Base-by-base conservation (phyloP, 2,888 invertebrate genomes). In the Lysandra bellargus region DNA sequence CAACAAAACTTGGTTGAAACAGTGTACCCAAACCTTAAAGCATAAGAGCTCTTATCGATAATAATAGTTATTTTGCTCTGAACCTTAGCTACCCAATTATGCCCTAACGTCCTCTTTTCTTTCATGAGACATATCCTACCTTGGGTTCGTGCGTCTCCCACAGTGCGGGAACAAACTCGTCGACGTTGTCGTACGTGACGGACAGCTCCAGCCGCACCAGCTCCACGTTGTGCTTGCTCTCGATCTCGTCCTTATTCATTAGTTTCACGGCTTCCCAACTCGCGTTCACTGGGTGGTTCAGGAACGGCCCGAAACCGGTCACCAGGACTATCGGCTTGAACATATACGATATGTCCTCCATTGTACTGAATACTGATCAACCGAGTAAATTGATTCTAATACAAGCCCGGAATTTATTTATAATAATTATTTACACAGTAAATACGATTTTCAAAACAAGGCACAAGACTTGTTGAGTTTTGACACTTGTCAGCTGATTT, bases 231-330 rank as follows among this genome's bases (percentile, higher is more conserved):
- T 95, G 89, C 82, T 93, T 92, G 80, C 90, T 89, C 83, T 95
- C 95, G n/a, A 96, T 86, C 82, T 94, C 89, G 64, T 93, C 88
- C 82, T 95, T 93, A 78, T 95, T 93, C 84, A 97, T 92, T 79
- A 95, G 86, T 86, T 96, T 96, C 0, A 98, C 98, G 4, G 97
- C 96, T 87, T 97, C 96, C 98, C 98, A 98, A 87, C 98, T 98
- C 0, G 98, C 96, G 88, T 98, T 98, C 12, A 97, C 92, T 40
- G 91, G 90, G 86, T 98, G 96, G 64, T 92, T 91, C 7, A 94
- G 88, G 90, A 98, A 98, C 0, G 98, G 98, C 0, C 98, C 98
- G 90, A 98, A 98, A 6, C 98, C 98, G 82, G 97, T 96, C 17
- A 97, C 95, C 49, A 97, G 84, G 72, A 96, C 92, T 81, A 94